Conservation (phyloP, 2,113 vertebrate genomes). For the Pionites leucogaster region DNA sequence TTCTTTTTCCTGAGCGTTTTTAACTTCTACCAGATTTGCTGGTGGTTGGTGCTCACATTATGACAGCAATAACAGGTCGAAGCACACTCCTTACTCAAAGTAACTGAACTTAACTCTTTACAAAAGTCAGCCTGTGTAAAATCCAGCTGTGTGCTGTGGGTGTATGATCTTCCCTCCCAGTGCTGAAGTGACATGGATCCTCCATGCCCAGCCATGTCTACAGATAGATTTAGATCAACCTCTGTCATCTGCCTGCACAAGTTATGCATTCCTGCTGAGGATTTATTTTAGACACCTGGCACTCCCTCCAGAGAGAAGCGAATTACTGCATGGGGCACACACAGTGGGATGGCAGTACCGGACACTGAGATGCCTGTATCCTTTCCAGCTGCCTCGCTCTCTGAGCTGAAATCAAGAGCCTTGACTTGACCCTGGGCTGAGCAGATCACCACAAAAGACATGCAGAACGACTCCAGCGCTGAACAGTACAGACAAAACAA, state of each 20-base stretch:
- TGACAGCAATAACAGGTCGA: not conserved
- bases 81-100: not conserved
- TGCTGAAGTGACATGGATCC: not conserved
- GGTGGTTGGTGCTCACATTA: not conserved
- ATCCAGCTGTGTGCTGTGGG: not conserved
- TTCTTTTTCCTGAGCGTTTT: not conserved
- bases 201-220: not conserved
- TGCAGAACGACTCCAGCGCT: fast-evolving
- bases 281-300: not conserved
- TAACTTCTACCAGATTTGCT: not conserved
- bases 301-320: not conserved
- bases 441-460: fast-evolving
- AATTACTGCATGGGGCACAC: not conserved
- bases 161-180: not conserved
- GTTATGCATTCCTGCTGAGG: not conserved
- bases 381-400: fast-evolving
- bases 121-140: not conserved
- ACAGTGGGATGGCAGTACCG: not conserved
- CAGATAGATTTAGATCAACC: not conserved
- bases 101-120: not conserved
- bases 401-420: not conserved
- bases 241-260: not conserved
- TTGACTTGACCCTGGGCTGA: not conserved
- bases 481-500: not conserved
- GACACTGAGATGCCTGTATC: fast-evolving